These are phyloP conservation scores for Neoarius graeffei DNA, from an alignment of 2,113 vertebrate genomes.

Conservation along the genomic window DNA sequence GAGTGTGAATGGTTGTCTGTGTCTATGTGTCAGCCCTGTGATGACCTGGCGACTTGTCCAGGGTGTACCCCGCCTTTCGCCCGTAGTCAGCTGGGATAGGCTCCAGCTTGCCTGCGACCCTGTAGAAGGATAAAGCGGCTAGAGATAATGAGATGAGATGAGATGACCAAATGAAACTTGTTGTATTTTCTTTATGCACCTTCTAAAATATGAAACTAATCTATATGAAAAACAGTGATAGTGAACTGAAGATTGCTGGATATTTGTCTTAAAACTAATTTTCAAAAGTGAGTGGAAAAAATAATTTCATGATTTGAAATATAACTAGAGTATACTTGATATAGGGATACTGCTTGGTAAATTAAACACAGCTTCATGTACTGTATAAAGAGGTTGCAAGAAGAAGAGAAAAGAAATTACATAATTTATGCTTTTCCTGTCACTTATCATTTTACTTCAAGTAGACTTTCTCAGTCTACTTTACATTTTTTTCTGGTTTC, in stretches of 20 bases:
- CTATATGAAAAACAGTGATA: neutral
- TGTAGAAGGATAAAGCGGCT: no score
- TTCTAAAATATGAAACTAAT: neutral
- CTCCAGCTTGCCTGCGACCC: no score
- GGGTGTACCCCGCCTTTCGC: no score
- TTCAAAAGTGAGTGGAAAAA: no score
- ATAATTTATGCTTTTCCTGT: neutral
- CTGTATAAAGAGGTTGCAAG: neutral
- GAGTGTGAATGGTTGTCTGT: no score
- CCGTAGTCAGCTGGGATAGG: no score
- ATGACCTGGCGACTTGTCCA: no score
- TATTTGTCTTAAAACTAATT: no score
- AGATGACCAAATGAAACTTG: neutral
- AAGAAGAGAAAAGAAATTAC: neutral
- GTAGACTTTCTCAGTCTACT: neutral
- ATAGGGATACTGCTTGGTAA: neutral
- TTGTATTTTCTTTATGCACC: neutral
- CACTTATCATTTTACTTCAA: neutral
- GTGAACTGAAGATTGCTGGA: neutral
- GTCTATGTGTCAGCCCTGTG: no score
- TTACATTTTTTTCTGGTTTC: neutral
- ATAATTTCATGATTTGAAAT: no score
- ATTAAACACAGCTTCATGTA: neutral
- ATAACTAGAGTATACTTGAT: neutral
- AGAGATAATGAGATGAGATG: no score